phyloP scores from a whole-genome alignment of 2,797 vertebrate species.

The Platalea minor region DNA sequence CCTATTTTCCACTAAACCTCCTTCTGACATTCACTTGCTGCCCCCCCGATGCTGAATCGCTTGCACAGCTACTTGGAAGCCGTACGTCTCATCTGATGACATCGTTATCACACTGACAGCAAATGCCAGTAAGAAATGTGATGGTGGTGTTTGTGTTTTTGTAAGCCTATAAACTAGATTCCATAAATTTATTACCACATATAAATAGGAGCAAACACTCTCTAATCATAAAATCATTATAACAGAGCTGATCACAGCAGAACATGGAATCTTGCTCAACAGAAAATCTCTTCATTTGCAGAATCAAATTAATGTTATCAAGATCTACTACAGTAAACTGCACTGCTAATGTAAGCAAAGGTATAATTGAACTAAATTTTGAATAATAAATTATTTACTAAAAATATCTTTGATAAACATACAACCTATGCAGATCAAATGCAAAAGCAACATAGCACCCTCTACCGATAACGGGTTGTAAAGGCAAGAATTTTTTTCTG shows the following conservation, averaged over 20 bases:
- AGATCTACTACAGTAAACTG: slow-evolving; percentile 25
- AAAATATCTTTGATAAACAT: slow-evolving; percentile 17
- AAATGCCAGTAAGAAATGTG: background rate
- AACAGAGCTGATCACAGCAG: background rate
- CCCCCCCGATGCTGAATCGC: background rate
- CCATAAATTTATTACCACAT: slow-evolving; percentile 31
- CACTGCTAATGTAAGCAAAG: slow-evolving; percentile 34
- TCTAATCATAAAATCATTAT: slow-evolving; percentile 32
- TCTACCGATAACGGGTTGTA: background rate
- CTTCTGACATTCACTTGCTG: background rate
- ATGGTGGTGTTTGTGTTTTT: slow-evolving; percentile 22
- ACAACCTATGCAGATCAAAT: background rate
- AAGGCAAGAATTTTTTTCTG: background rate
- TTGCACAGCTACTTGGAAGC: background rate
- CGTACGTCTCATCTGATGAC: background rate
- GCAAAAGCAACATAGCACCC: slow-evolving; percentile 49
- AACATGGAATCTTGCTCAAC: background rate
- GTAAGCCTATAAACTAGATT: slow-evolving; percentile 27
- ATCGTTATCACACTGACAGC: background rate
- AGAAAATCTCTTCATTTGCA: slow-evolving; percentile 32
- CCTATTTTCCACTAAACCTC: background rate
- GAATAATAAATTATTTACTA: slow-evolving; percentile 40
- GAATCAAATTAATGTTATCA: slow-evolving; percentile 42
- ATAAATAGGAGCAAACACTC: slow-evolving; percentile 38
- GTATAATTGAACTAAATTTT: slow-evolving; percentile 44